A percentile compares a stretch with the other conserved stretches of the same genome.
phyloP scores from a whole-genome alignment of 2,888 invertebrate species.

The Craniophora ligustri region DNA sequence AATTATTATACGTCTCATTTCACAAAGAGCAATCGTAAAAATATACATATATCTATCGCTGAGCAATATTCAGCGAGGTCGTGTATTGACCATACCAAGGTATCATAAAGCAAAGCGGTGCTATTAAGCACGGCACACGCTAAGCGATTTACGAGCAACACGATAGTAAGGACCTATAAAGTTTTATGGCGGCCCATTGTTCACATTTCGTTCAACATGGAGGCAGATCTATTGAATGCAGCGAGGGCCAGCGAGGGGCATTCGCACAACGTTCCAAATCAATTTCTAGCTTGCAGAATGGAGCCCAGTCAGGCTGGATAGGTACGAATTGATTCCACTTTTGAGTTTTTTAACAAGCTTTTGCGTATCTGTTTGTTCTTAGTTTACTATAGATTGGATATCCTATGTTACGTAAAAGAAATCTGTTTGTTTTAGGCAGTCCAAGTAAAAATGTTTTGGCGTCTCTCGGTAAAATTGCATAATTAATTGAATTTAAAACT shows the following conservation, averaged over 20 bases:
- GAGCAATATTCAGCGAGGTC: constrained; percentile 17
- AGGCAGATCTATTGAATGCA: constrained; percentile 31
- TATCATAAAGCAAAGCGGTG: constrained; percentile 45
- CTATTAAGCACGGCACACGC: constrained; percentile 37
- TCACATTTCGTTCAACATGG: constrained; percentile 28
- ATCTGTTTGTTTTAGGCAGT: neutral
- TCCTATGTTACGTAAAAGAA: neutral
- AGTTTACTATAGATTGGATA: constrained; percentile 18
- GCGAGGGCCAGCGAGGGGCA: constrained; percentile 1
- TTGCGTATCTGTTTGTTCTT: constrained; percentile 30
- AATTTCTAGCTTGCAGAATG: constrained; percentile 19
- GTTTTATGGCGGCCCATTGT: constrained; percentile 41
- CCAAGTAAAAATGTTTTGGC: too few relatives aligned
- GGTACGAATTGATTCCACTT: neutral
- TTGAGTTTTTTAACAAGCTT: constrained; percentile 2
- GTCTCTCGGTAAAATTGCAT: neutral
- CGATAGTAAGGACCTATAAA: constrained; percentile 38
- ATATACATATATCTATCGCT: too few relatives aligned
- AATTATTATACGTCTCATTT: too few relatives aligned
- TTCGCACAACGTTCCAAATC: constrained; percentile 19
- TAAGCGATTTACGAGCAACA: constrained; percentile 53
- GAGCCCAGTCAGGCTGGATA: too few relatives aligned
- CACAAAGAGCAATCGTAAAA: too few relatives aligned
- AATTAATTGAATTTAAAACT: too few relatives aligned
- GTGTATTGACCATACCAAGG: constrained; percentile 17